phyloP scores from a whole-genome alignment of 1,140 invertebrate species.

The Brachionus asplanchnoidis region DNA sequence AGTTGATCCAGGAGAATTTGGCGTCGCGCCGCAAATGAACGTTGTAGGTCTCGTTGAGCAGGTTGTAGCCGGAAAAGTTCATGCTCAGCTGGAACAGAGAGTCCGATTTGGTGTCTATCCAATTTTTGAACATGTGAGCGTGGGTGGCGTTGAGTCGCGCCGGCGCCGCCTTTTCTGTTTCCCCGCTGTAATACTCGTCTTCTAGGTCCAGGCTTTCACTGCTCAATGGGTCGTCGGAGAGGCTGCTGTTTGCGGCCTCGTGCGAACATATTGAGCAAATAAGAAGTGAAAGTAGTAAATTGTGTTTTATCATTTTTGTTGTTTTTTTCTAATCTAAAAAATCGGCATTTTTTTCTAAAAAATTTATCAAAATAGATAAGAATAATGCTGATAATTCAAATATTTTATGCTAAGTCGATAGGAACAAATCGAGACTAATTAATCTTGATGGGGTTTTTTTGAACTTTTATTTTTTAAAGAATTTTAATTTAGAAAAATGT shows the following conservation, averaged over 20 bases:
- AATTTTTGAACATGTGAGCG: conserved; percentile 15
- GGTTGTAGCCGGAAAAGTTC: conserved; percentile 31
- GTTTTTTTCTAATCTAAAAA: neutral
- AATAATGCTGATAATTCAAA: neutral
- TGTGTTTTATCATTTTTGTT: neutral
- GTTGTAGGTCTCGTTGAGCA: conserved; percentile 24
- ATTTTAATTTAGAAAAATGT: no score
- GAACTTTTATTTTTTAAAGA: no score
- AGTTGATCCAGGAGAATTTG: conserved; percentile 35
- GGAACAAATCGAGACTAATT: neutral
- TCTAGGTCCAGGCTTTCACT: neutral
- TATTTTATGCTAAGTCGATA: neutral
- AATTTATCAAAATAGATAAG: neutral
- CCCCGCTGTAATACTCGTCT: neutral
- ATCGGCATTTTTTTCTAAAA: neutral
- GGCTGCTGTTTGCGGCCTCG: neutral
- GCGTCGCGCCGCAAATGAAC: neutral
- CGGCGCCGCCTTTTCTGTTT: neutral
- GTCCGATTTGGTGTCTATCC: neutral
- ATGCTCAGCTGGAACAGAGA: neutral
- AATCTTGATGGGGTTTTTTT: neutral
- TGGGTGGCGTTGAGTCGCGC: neutral
- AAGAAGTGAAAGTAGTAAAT: neutral
- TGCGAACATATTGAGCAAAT: neutral
- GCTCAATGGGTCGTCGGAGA: neutral